phyloP scores from a whole-genome alignment of 1,140 invertebrate genomes.

The Tetragnatha versicolor region DNA sequence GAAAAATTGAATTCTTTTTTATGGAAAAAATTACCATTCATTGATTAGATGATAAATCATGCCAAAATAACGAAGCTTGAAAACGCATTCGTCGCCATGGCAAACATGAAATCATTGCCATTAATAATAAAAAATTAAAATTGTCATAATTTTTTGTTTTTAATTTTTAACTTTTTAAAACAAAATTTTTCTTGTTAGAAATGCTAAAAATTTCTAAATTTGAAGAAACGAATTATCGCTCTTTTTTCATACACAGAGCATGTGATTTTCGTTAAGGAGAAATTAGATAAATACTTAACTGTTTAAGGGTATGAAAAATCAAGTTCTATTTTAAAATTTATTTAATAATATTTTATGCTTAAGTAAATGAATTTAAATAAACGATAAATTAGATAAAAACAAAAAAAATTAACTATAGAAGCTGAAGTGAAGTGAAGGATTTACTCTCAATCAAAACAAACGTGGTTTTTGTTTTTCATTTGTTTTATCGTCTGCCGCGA shows the following conservation, averaged over 20 bases:
- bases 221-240: no score
- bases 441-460: no score
- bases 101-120: background rate
- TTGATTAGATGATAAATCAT: no score
- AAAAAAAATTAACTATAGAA: background rate
- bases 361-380: background rate
- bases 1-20: background rate
- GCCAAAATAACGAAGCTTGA: no score
- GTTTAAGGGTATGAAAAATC: background rate
- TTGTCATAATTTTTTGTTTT: no score
- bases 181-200: no score
- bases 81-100: constrained; percentile 36
- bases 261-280: no score
- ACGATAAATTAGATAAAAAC: background rate
- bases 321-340: background rate
- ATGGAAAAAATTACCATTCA: background rate
- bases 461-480: background rate
- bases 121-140: no score
- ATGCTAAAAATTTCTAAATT: no score
- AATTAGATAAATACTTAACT: background rate
- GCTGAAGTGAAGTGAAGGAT: constrained; percentile 6
- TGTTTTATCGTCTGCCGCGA: background rate
- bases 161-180: no score
- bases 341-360: background rate
- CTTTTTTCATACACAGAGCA: no score